Evolutionary conservation across 92 coral and sea anemone species (phyloP).

Genomic region (Siderastrea radians): DNA sequence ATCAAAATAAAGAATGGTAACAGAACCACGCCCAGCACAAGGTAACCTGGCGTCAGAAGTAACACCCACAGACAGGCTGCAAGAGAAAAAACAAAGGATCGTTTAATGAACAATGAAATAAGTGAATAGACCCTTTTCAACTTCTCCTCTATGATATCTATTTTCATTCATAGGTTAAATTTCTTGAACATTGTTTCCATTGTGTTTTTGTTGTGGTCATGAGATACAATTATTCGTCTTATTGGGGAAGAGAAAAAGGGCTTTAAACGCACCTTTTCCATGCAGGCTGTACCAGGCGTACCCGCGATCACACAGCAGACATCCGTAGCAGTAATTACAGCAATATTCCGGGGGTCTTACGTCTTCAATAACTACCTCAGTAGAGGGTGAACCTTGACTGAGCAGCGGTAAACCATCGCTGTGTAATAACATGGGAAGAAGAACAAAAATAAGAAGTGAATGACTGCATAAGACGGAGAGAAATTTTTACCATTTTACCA

Average conservation of each 20-base stretch:
- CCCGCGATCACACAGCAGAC: constrained; percentile 35
- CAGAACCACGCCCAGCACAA: constrained; percentile 30
- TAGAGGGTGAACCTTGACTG: background rate
- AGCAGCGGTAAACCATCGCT: constrained; percentile 10
- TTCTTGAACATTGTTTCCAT: no score
- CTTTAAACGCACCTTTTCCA: constrained; percentile 30
- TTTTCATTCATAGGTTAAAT: no score
- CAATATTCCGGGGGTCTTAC: constrained; percentile 1
- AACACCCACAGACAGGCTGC: constrained; percentile 48
- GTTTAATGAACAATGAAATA: background rate
- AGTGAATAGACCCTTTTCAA: no score
- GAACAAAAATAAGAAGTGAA: background rate
- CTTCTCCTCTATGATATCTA: no score
- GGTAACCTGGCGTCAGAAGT: constrained; percentile 37
- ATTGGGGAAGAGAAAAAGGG: background rate
- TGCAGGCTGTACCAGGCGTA: constrained; percentile 40
- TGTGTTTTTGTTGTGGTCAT: no score
- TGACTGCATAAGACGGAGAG: no score
- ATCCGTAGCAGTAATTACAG: constrained; percentile 34
- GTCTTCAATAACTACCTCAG: constrained; percentile 13
- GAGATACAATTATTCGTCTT: no score
- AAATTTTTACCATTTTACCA: no score
- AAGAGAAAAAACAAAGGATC: constrained; percentile 1
- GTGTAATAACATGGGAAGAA: background rate
- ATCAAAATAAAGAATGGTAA: constrained; percentile 43